phyloP scores from a whole-genome alignment of 2,888 invertebrate genomes.

The Conops quadrifasciatus region DNA sequence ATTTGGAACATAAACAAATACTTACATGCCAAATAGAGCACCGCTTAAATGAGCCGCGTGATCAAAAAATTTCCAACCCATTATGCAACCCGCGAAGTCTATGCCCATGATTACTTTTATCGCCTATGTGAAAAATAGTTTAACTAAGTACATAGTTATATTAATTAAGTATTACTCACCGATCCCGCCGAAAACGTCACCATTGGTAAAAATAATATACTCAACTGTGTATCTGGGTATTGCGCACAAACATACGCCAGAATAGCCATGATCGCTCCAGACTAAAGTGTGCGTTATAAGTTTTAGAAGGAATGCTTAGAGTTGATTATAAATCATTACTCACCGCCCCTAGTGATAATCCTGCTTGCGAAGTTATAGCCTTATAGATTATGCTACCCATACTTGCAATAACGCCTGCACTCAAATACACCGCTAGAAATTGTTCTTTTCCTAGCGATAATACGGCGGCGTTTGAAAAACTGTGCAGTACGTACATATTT shows the following conservation, averaged over 20 bases:
- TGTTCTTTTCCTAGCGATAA: constrained; percentile 87
- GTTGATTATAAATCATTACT: constrained; percentile 61
- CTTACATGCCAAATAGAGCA: constrained; percentile 86
- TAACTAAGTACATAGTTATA: background rate
- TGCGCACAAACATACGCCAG: constrained; percentile 87
- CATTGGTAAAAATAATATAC: constrained; percentile 89
- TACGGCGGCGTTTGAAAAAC: constrained; percentile 74
- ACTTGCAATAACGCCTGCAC: constrained; percentile 87
- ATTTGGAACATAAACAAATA: background rate
- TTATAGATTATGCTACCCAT: constrained; percentile 86
- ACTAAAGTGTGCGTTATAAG: constrained; percentile 70
- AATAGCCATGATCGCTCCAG: constrained; percentile 93
- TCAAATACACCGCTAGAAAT: constrained; percentile 88
- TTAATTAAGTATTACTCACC: constrained; percentile 68
- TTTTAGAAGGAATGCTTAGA: no score
- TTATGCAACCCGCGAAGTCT: constrained; percentile 82
- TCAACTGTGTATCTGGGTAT: constrained; percentile 87
- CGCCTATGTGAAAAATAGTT: constrained; percentile 69
- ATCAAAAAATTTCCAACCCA: constrained; percentile 93
- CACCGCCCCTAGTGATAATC: constrained; percentile 92
- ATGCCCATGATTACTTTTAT: constrained; percentile 85
- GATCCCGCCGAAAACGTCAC: constrained; percentile 86
- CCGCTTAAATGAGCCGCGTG: constrained; percentile 99
- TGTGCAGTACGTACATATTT: constrained; percentile 96
- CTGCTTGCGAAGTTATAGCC: constrained; percentile 73